Percentiles rank a stretch among this genome's conserved stretches.
Conservation (phyloP, 2,113 vertebrate genomes). For the Enhydra lutris region DNA sequence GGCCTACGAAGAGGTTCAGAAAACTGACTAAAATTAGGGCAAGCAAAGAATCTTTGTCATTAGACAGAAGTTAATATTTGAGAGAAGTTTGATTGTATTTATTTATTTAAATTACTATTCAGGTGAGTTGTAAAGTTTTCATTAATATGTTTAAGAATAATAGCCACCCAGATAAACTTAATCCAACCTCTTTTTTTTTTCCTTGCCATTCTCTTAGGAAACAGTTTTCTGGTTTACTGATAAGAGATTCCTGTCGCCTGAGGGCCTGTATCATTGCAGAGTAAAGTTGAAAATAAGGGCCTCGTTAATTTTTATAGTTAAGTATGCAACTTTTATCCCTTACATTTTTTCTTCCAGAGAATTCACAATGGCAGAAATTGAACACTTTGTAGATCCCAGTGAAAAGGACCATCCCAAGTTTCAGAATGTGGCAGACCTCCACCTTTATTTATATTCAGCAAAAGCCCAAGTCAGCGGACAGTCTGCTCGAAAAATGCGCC, state of each 20-base stretch:
- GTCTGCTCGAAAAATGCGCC: conserved; percentile 91
- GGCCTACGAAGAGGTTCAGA: background rate
- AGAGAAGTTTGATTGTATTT: background rate
- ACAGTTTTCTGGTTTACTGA: background rate
- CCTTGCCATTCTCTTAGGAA: background rate
- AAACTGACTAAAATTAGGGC: background rate
- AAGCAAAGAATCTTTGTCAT: background rate
- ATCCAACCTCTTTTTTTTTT: background rate
- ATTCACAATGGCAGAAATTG: conserved; percentile 99
- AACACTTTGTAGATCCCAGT: conserved; percentile 98
- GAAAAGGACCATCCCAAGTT: conserved; percentile 97
- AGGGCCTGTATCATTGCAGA: background rate
- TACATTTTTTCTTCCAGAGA: conserved; percentile 83
- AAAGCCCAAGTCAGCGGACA: conserved; percentile 97
- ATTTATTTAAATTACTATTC: background rate
- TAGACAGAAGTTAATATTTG: background rate
- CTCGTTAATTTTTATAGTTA: background rate
- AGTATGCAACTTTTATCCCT: background rate
- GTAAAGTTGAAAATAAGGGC: background rate
- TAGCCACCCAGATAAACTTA: background rate
- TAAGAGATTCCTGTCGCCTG: background rate
- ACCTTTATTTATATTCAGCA: conserved; percentile 92
- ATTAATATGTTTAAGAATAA: background rate
- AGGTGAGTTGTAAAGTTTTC: background rate
- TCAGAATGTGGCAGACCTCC: conserved; percentile 89